Evolutionary conservation across 2,888 invertebrate genomes (phyloP), one percentile per base, ranked within the genome.

Genomic region (Drosophila algonquin): DNA sequence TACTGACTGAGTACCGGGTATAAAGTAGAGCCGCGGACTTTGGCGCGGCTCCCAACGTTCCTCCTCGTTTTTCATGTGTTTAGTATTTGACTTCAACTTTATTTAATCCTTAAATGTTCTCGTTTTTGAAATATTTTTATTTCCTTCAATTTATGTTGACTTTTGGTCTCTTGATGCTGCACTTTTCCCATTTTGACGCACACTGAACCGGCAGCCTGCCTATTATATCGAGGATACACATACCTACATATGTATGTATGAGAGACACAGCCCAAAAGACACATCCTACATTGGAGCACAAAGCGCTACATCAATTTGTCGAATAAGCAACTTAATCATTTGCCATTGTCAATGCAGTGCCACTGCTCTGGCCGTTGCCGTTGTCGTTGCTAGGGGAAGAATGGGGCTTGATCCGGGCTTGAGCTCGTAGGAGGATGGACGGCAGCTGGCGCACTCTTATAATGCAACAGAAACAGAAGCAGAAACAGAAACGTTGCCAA

Each of bases 301-400:
- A n/a, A 64, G 73, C 70, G 76, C 76, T 77, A 77, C 87, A 84
- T 81, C 87, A 88, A 86, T 86, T 86, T 86, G 86, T 84, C 84
- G 81, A 89, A 87, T 86, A 87, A 87, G 89, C 89, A 86, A 89
- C 89, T 86, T 87, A 81, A 86, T 86, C 89, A 86, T 88, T 84
- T 77, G 73, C 72, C 69, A 83, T 80, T 84, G 84, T 75, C 77
- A 77, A 77, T 79, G 78, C 73, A 63, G 64, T 56, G 73, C 69
- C 48, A 60, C 69, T 69, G 69, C 59, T 56, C 60, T 44, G 35
- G 53, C 64, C 65, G 56, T 64, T 75, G 51, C 48, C 72, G 67
- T 30, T 57, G 56, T 1, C 18, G 18, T 32, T 70, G 59, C 16
- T 51, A 48, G n/a, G 40, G 50, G 21, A 24, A 32, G 63, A 51